These are phyloP conservation scores for Rhea pennata DNA, from an alignment of 2,113 vertebrate species.

Conservation along the genomic window DNA sequence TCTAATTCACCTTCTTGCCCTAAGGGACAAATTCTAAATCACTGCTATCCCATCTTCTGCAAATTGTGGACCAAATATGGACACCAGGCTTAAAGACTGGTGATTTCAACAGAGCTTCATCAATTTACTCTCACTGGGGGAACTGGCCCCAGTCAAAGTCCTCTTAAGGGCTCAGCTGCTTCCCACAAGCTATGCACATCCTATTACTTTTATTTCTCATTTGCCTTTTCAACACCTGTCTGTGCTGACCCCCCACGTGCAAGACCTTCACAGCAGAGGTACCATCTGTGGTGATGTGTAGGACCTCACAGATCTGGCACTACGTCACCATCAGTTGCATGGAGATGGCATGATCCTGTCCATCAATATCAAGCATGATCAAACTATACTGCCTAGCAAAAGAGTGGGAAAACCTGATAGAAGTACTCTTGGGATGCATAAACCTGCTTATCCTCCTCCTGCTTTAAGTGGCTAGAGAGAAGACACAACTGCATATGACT, in stretches of 20 bases:
- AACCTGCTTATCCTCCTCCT: not conserved
- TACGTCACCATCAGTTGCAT: not conserved
- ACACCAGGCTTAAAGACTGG: not conserved
- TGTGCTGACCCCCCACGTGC: not conserved
- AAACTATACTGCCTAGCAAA: not conserved
- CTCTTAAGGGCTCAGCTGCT: not conserved
- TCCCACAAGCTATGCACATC: not conserved
- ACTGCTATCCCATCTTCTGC: not conserved
- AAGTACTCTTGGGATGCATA: not conserved
- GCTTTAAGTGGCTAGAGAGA: not conserved
- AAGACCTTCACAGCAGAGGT: not conserved
- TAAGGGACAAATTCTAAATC: not conserved
- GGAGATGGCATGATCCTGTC: not conserved
- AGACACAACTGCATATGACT: not conserved
- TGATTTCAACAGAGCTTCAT: not conserved
- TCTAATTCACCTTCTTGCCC: not conserved
- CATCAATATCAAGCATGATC: rapidly evolving
- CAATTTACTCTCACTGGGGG: not conserved
- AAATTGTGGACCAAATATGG: not conserved
- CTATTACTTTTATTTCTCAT: not conserved
- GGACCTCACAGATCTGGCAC: not conserved
- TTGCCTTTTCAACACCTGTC: not conserved
- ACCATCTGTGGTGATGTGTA: not conserved
- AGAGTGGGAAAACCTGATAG: not conserved
- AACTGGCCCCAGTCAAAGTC: not conserved